Evolutionary conservation across 2,888 invertebrate genomes (phyloP), one percentile per base, ranked within the genome.

Genomic region (Dynastes maya): DNA sequence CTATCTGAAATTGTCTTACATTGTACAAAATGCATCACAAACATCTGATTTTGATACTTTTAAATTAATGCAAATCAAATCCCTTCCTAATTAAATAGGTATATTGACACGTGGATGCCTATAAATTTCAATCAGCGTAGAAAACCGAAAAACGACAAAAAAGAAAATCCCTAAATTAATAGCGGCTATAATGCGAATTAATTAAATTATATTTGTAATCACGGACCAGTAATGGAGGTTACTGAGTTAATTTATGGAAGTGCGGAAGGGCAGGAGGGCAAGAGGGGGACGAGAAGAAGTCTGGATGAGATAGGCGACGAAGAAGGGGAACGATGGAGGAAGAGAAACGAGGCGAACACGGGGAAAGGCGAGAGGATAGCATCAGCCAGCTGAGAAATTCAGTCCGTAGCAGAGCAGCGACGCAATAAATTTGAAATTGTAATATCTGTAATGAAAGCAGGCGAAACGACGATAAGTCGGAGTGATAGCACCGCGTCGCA

Each of bases 171-270:
- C 6, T 63, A 65, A 65, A 65, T 65, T 65, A 65, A 65, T 65
- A 37, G 40, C 40, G 6, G 65, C 37, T 49, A 68, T 68, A 68
- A 49, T 68, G 29, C 16, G 13, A 49, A 45, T 51, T 68, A 68
- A 68, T 68, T 68, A 68, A 51, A 68, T 68, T 68, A 68, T 68
- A 68, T 68, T 22, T 16, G 27, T 45, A 68, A 68, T 68, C 68
- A 68, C 68, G 49, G 51, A 68, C 68, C 16, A 51, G 51, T 16
- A 49, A 68, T 45, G 68, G 29, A 68, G 68, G 51, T 27, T 49
- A 68, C 68, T 22, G 9, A 45, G 68, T 51, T 68, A 68, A 68
- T 79, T 79, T 79, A 79, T 79, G 79, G 65, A 79, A 72, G 68
- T 76, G 79, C 58, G 79, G 71, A 58, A 76, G 61, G 45, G 45